A percentile compares a stretch with the other conserved stretches of the same genome.
These are phyloP conservation scores for Diabrotica virgifera DNA, from an alignment of 1,140 invertebrate genomes.

Conservation along the genomic window DNA sequence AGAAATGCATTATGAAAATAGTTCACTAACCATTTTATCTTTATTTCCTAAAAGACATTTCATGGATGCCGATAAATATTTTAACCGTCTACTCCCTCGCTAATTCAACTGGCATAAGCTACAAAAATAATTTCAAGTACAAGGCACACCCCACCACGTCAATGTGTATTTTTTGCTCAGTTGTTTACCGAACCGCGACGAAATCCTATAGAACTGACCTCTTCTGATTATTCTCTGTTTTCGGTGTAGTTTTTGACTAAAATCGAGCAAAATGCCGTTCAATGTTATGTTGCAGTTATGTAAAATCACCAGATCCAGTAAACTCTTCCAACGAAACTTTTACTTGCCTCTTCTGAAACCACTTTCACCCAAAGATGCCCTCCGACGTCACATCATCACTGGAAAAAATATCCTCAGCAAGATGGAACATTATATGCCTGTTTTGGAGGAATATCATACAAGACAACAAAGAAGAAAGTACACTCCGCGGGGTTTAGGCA, in stretches of 20 bases:
- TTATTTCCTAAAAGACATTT: slow-evolving; percentile 6
- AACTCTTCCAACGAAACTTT: slow-evolving; percentile 76
- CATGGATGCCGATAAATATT: slow-evolving; percentile 1
- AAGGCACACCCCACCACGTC: slow-evolving; percentile 22
- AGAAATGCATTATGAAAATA: too few species aligned
- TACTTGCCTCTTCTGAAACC: slow-evolving; percentile 79
- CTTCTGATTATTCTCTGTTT: slow-evolving; percentile 24
- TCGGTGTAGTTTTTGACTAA: slow-evolving; percentile 8
- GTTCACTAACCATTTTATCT: too few species aligned
- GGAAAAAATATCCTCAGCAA: slow-evolving; percentile 49
- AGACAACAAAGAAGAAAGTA: slow-evolving; percentile 36
- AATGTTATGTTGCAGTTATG: slow-evolving; percentile 63
- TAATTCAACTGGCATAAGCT: slow-evolving; percentile 7
- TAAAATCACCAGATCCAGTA: slow-evolving; percentile 75
- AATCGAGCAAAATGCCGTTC: slow-evolving; percentile 40
- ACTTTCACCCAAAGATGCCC: slow-evolving; percentile 75
- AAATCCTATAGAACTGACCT: slow-evolving; percentile 19
- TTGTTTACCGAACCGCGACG: slow-evolving; percentile 24
- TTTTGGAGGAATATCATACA: slow-evolving; percentile 60
- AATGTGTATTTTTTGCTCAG: slow-evolving; percentile 24
- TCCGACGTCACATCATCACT: slow-evolving; percentile 51
- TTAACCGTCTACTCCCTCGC: slow-evolving; percentile 13
- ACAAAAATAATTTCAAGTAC: slow-evolving; percentile 25
- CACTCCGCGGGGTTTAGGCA: slow-evolving; percentile 53
- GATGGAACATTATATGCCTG: slow-evolving; percentile 69